Base-by-base conservation (phyloP, 2,888 invertebrate genomes). In the Chromoteleia sp. region DNA sequence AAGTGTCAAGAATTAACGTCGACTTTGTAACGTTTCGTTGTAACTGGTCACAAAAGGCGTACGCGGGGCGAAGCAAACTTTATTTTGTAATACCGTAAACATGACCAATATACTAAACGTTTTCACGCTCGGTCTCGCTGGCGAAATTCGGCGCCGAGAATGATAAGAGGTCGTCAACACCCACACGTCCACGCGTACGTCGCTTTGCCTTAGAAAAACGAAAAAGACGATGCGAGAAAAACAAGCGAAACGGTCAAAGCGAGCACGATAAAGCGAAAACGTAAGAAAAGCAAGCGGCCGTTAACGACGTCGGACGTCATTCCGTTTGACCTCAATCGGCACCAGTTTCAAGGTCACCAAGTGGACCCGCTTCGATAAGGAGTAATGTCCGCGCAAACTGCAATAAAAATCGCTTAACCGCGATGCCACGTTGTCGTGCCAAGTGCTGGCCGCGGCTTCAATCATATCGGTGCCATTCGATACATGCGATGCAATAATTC, bases 311-410 rank as follows among this genome's bases (percentile, higher is more conserved):
- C 39, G 14, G 65, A 80, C 77, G 82, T 81, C 83, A 74, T 67
- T 52, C 39, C 81, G 82, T 82, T 86, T 86, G 85, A 84, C 85
- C 84, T 83, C 84, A 82, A 85, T 85, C 80, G 68, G 63, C 75
- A 82, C 68, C 74, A 21, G 61, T 81, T 81, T 70, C 84, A 87
- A 85, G 84, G 83, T 84, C 82, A 82, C 68, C 84, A 85, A 85
- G 85, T 84, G 84, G 67, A 83, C 71, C 81, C 84, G 82, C 85
- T 85, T 33, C 54, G 84, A 78, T 78, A 61, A 36, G 63, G 61
- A 73, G 61, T 63, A 19, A 76, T 59, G 59, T 29, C 17, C 61
- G 63, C 73, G 79, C 82, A 65, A 75, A 85, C 85, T 86, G 86
- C 85, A 86, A 85, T 84, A 71, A 80, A 82, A 83, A 83, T 82